Evolutionary conservation across 2,888 invertebrate genomes (phyloP), one percentile per base, ranked within the genome.

Genomic region (Prosopocoilus inquinatus): DNA sequence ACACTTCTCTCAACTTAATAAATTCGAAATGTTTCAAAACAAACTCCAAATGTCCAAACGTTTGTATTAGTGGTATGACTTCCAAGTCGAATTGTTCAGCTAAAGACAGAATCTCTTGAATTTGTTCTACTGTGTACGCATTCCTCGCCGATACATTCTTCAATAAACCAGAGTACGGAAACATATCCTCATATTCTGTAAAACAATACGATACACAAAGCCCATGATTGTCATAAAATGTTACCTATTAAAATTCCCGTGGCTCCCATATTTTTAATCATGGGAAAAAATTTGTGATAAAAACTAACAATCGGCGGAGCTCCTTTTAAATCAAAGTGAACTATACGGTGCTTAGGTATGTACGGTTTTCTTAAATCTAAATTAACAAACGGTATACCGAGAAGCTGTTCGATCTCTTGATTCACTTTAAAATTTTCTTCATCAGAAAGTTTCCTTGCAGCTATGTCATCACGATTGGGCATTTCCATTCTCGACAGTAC

Each of bases 121-220:
- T 77, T 57, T 84, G 81, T 20, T 75, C 75, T 47, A 71, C 69
- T 50, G 81, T 80, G 72, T 86, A 88, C 8, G 88, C 85, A 76
- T 81, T 86, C 66, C 77, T 78, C 0, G 81, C 86, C 53, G 79
- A 76, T 55, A 81, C 79, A 58, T 72, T 76, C 67, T 80, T 79
- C 35, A 91, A 72, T 1, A 72, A 67, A 1, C 85, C 88, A 46
- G 75, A 77, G 75, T 85, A 91, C 0, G 90, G 90, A 75, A 91
- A 91, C 86, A 88, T 90, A 69, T 91, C 91, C 76, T 91, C 91
- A 80, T 90, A 91, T 73, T 91, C 91, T 62, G 87, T 73, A 13
- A 88, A 38, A 11, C 53, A 54, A n/a, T 39, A 13, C 13, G 34
- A 33, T 47, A 13, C n/a, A 28, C 4, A 5, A 28, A 45, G 9